A percentile compares a stretch with the other conserved stretches of the same genome.
These are phyloP conservation scores for Nemotelus nigrinus DNA, from an alignment of 2,888 invertebrate genomes.

Conservation along the genomic window DNA sequence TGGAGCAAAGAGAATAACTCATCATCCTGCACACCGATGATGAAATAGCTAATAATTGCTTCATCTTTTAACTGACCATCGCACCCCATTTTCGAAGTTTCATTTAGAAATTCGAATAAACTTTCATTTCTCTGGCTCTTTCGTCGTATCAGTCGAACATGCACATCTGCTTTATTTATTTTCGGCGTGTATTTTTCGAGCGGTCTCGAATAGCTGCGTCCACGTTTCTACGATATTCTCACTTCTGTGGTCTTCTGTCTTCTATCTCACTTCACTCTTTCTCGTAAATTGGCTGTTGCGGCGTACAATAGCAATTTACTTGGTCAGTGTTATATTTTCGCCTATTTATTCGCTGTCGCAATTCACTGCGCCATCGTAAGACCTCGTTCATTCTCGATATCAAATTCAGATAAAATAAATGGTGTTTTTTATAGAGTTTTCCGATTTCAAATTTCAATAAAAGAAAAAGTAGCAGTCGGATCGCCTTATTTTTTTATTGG, in stretches of 20 bases:
- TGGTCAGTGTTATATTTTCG: not conserved
- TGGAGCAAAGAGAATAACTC: not conserved
- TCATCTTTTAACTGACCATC: constrained; percentile 1
- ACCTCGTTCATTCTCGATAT: no score
- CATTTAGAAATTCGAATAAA: not conserved
- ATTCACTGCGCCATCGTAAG: not conserved
- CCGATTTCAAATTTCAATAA: no score
- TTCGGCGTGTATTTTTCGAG: not conserved
- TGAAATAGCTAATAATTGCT: not conserved
- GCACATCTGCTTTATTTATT: not conserved
- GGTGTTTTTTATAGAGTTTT: no score
- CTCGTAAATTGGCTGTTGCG: not conserved
- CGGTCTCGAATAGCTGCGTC: not conserved
- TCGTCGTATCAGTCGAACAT: not conserved
- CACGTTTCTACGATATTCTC: not conserved
- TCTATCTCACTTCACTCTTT: not conserved
- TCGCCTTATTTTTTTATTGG: no score
- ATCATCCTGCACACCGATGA: not conserved
- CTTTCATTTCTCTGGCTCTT: not conserved
- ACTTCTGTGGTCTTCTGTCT: not conserved
- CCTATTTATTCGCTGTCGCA: not conserved
- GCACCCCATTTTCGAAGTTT: not conserved
- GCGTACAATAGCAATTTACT: not conserved
- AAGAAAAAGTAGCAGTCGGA: no score
- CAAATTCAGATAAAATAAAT: no score